Evolutionary conservation across 2,888 invertebrate genomes (phyloP), one percentile per base, ranked within the genome.

Genomic region (Ormyrus thymus): DNA sequence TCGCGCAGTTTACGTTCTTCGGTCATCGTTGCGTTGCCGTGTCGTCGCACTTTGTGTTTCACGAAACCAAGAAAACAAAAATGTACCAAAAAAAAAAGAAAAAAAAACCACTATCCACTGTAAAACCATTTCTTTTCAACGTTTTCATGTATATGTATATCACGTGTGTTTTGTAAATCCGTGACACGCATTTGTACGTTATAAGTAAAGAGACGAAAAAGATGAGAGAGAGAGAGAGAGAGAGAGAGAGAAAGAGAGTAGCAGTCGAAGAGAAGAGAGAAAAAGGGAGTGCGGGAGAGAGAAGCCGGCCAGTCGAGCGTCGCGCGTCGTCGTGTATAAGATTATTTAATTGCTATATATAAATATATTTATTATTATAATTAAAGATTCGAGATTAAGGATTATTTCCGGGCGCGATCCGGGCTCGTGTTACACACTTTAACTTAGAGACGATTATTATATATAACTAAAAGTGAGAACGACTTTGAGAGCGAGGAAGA

Each of bases 341-440:
- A 83, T 83, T 79, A 84, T 85, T 85, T 84, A 76, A 84, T 86
- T 85, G 83, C 84, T 84, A 84, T 84, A 84, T 83, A 85, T 84
- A 84, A 81, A 86, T 84, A 77, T 81, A 79, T 81, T 79, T 81
- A 80, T 80, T 64, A 82, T 81, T 78, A 75, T 79, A 78, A 79
- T 79, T 81, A 81, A 70, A 74, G 61, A 70, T 80, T 75, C 71
- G 75, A 77, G 81, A 66, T 81, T 83, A 81, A 78, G 78, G 81
- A 83, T 86, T 85, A 83, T 86, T 85, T 84, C 83, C 81, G 84
- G 84, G 82, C 84, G 82, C 83, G 81, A 84, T 83, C 85, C 83
- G 84, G 84, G 85, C 84, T 83, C 84, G 83, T 84, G 85, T 86
- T 84, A 82, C 64, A 84, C 82, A 82, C 83, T 83, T 83, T 83